Evolutionary conservation across 2,113 vertebrate genomes (phyloP).

Genomic region (Oreocharis arfaki): DNA sequence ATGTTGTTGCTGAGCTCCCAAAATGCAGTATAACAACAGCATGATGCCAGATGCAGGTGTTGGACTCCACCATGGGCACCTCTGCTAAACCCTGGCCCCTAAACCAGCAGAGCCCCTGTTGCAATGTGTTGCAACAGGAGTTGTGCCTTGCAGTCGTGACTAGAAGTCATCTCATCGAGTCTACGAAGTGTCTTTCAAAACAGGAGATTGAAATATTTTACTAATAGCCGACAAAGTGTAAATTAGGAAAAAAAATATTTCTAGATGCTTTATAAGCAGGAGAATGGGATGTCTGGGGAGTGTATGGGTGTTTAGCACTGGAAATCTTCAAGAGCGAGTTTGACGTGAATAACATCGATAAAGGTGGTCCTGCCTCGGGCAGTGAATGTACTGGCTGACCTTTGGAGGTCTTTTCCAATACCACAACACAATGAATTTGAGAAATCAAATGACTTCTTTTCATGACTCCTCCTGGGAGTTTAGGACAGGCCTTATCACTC

Average conservation of each 20-base stretch:
- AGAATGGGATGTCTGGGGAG: neutral
- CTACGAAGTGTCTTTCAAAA: neutral
- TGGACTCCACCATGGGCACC: neutral
- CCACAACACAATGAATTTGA: neutral
- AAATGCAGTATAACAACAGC: neutral
- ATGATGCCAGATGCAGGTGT: neutral
- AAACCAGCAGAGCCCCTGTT: neutral
- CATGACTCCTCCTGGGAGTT: neutral
- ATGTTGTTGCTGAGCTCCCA: neutral
- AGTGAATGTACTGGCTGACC: neutral
- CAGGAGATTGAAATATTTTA: neutral
- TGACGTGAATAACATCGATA: neutral
- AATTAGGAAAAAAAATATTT: neutral
- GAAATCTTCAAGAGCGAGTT: neutral
- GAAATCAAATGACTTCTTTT: neutral
- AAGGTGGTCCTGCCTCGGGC: neutral
- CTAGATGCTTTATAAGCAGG: neutral
- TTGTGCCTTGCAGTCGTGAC: neutral
- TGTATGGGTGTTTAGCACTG: neutral
- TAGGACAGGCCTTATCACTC: neutral
- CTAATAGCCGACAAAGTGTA: neutral
- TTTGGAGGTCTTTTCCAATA: neutral
- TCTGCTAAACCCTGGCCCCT: neutral
- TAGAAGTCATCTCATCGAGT: neutral
- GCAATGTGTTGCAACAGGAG: neutral